phyloP scores from a whole-genome alignment of 37 sponge, comb jelly and placozoan species.

The Oopsacas minuta region DNA sequence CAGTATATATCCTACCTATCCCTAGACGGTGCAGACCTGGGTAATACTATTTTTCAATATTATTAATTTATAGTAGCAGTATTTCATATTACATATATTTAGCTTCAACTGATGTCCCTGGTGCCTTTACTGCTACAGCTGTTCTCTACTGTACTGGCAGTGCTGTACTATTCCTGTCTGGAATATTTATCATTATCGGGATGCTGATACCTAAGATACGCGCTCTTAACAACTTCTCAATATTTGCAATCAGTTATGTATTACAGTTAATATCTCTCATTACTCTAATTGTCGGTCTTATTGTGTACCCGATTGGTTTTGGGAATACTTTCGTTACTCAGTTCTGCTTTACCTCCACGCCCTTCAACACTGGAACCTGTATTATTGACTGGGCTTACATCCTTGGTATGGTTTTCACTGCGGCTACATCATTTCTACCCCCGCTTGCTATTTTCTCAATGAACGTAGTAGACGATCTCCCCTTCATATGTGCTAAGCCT shows the following conservation, averaged over 20 bases:
- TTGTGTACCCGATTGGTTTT: not conserved
- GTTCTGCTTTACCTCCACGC: not conserved
- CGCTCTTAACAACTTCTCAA: not conserved
- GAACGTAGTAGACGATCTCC: slow-evolving; percentile 16
- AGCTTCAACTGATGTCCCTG: not conserved
- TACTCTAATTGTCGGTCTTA: not conserved
- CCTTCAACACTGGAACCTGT: not conserved
- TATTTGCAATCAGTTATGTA: not conserved
- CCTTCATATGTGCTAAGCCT: not conserved
- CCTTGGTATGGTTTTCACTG: not conserved
- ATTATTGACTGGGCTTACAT: not conserved
- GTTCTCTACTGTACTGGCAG: not conserved
- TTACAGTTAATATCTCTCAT: not conserved
- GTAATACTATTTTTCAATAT: not conserved
- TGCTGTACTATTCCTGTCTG: not conserved
- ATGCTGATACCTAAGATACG: not conserved
- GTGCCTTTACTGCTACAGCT: not conserved
- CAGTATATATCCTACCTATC: not conserved
- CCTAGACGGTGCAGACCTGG: not conserved
- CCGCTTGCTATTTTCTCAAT: not conserved
- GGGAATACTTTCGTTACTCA: not conserved
- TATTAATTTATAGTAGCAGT: too few species aligned
- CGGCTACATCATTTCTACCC: not conserved
- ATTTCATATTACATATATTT: too few species aligned
- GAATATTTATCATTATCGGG: not conserved